Percentiles rank a stretch among this genome's conserved stretches.
These are phyloP conservation scores for Enhydra lutris DNA, from an alignment of 2,113 vertebrate genomes.

Conservation along the genomic window DNA sequence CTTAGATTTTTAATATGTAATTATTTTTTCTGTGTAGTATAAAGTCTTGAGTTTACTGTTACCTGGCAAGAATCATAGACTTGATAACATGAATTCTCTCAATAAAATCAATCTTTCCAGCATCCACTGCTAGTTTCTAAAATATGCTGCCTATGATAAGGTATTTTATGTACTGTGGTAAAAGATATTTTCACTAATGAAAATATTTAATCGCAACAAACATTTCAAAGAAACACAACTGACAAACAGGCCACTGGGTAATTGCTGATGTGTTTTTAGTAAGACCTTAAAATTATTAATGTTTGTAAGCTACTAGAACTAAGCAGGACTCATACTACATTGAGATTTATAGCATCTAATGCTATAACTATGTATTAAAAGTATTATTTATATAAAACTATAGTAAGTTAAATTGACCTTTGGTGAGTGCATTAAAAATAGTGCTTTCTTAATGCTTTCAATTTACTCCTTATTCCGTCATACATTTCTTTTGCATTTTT, in stretches of 20 bases:
- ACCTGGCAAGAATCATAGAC: conserved; percentile 60
- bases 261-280: conserved; percentile 71
- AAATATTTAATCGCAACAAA: conserved; percentile 76
- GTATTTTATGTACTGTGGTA: conserved; percentile 73
- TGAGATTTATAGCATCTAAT: conserved; percentile 61
- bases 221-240: conserved; percentile 69
- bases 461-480: conserved; percentile 53
- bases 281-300: conserved; percentile 74
- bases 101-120: conserved; percentile 67
- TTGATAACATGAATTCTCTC: conserved; percentile 58
- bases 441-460: conserved; percentile 56
- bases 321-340: conserved; percentile 40
- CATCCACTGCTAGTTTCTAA: conserved; percentile 67
- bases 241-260: conserved; percentile 64
- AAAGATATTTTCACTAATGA: conserved; percentile 73
- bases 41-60: conserved; percentile 60
- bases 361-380: conserved; percentile 59
- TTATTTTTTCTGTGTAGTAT: conserved; percentile 51
- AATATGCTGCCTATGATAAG: conserved; percentile 69
- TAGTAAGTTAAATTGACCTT: conserved; percentile 68
- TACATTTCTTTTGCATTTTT: conserved; percentile 47
- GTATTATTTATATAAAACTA: conserved; percentile 63
- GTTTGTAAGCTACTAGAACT: conserved; percentile 56
- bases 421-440: conserved; percentile 62
- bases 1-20: conserved; percentile 48